phyloP scores from a whole-genome alignment of 1,140 invertebrate species.

The Diachasma alloeum region DNA sequence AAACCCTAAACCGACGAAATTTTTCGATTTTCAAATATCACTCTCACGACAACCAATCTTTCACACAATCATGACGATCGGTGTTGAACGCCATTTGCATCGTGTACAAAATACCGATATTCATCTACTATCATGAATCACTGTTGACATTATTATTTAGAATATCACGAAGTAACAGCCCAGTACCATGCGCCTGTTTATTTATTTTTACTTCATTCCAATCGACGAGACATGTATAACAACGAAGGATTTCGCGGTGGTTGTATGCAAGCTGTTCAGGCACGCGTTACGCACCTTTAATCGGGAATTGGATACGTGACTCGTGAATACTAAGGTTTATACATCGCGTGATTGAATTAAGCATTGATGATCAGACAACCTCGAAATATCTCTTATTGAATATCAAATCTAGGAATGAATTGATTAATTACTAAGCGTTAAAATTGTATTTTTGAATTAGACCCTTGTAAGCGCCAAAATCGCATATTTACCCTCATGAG shows the following conservation, averaged over 20 bases:
- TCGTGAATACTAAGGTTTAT: conserved; percentile 14
- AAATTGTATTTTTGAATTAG: too few species aligned
- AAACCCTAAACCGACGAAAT: too few species aligned
- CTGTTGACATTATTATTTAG: not conserved
- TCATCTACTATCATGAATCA: not conserved
- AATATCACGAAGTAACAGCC: not conserved
- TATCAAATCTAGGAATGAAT: not conserved
- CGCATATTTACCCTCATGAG: too few species aligned
- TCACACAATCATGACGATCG: not conserved
- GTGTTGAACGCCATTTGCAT: not conserved
- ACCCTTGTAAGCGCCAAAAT: too few species aligned
- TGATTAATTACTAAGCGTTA: too few species aligned
- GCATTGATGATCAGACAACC: conserved; percentile 1
- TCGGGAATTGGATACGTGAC: conserved; percentile 17
- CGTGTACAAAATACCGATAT: not conserved
- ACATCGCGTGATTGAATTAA: conserved; percentile 8
- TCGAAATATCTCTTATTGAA: conserved; percentile 4
- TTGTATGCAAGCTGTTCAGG: conserved; percentile 21
- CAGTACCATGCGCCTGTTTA: not conserved
- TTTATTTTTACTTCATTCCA: not conserved
- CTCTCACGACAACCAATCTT: too few species aligned
- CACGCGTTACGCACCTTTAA: conserved; percentile 31
- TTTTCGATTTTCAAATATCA: too few species aligned
- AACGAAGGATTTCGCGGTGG: conserved; percentile 10
- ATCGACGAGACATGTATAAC: conserved; percentile 3